Conservation (phyloP, 2,113 vertebrate species). For the Leptobrachium leishanense region DNA sequence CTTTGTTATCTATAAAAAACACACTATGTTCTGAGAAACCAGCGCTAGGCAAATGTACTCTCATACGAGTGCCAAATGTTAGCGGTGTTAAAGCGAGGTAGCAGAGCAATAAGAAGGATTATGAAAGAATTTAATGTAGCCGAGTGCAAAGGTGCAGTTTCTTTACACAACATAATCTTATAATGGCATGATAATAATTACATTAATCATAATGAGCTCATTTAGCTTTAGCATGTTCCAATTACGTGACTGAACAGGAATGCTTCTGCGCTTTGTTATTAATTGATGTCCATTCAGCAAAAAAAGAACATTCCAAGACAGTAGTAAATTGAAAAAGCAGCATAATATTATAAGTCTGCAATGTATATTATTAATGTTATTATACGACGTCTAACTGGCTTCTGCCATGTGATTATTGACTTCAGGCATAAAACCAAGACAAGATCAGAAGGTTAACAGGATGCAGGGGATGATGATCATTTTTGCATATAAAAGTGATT, state of each 20-base stretch:
- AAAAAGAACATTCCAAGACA: slow-evolving; percentile 16
- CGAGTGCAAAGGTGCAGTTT: slow-evolving; percentile 40
- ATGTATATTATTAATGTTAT: not conserved
- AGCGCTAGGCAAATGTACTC: slow-evolving; percentile 26
- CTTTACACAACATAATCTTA: slow-evolving; percentile 42
- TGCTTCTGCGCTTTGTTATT: slow-evolving; percentile 8
- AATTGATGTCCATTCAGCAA: slow-evolving; percentile 43
- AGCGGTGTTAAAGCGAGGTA: slow-evolving; percentile 33
- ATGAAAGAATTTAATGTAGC: slow-evolving; percentile 36
- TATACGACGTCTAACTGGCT: not conserved
- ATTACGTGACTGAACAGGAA: slow-evolving; percentile 37
- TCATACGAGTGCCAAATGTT: slow-evolving; percentile 31
- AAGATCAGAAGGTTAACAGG: too few species aligned
- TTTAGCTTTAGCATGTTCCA: slow-evolving; percentile 21
- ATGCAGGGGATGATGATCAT: too few species aligned
- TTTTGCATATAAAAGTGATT: too few species aligned
- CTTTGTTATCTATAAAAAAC: slow-evolving; percentile 44
- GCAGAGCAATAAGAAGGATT: slow-evolving; percentile 33
- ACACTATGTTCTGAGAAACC: slow-evolving; percentile 18
- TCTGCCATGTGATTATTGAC: not conserved
- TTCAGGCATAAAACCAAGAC: not conserved
- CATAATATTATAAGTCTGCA: not conserved
- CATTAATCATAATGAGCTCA: slow-evolving; percentile 44
- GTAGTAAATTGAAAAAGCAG: not conserved
- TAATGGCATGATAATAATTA: slow-evolving; percentile 48